Percentiles rank a stretch among this genome's conserved stretches.
Conservation (phyloP, 2,888 invertebrate genomes). For the Copidosoma aretas region DNA sequence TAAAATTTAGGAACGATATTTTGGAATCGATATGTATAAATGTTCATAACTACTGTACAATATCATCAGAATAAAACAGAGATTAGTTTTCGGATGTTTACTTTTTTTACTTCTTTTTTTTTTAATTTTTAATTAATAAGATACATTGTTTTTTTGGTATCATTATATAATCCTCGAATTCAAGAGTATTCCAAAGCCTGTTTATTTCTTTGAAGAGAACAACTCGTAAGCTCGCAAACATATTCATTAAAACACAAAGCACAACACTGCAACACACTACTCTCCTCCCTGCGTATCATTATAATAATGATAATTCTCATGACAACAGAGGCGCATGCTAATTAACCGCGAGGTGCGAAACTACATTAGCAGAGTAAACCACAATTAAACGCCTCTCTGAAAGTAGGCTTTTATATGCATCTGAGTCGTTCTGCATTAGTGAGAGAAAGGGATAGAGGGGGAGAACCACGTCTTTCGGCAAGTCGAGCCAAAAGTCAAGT, state of each 20-base stretch:
- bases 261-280: too few species aligned
- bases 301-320: not conserved
- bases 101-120: too few species aligned
- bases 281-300: not conserved
- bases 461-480: slow-evolving; percentile 40
- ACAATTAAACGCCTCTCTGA: slow-evolving; percentile 47
- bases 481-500: slow-evolving; percentile 53
- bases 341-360: slow-evolving; percentile 26
- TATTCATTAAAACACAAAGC: slow-evolving; percentile 25
- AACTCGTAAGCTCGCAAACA: not conserved
- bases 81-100: too few species aligned
- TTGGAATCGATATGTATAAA: too few species aligned
- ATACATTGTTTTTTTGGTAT: too few species aligned
- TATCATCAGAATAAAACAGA: too few species aligned
- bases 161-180: too few species aligned
- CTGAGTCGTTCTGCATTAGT: not conserved
- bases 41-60: too few species aligned
- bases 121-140: too few species aligned
- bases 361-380: slow-evolving; percentile 43
- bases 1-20: too few species aligned
- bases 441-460: not conserved
- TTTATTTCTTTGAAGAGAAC: too few species aligned
- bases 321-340: slow-evolving; percentile 16
- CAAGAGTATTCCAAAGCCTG: too few species aligned
- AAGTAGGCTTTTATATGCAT: not conserved